These are phyloP conservation scores for Elegia similella DNA, from an alignment of 2,888 invertebrate species.

Conservation along the genomic window DNA sequence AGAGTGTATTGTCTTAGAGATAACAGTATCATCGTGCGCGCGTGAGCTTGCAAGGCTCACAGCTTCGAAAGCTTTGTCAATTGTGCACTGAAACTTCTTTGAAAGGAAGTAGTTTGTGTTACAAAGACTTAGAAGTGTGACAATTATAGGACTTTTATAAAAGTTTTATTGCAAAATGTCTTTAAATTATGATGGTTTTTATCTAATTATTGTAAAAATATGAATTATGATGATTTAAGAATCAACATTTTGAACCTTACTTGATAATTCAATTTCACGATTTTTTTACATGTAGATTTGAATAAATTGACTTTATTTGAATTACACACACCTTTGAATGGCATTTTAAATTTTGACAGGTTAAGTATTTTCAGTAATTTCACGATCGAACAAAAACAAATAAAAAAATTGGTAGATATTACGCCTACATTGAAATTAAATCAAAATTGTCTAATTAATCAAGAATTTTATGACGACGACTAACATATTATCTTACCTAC, in stretches of 20 bases:
- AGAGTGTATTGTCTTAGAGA: constrained; percentile 27
- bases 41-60: constrained; percentile 17
- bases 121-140: neutral
- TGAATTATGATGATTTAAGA: too few relatives aligned
- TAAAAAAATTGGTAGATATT: too few relatives aligned
- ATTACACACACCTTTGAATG: too few relatives aligned
- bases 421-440: too few relatives aligned
- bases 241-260: too few relatives aligned
- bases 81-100: neutral
- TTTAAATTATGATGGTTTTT: neutral
- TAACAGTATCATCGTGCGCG: constrained; percentile 35
- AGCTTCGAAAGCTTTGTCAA: constrained; percentile 4
- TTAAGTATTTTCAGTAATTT: too few relatives aligned
- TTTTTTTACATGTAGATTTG: too few relatives aligned
- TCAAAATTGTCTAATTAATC: neutral
- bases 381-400: too few relatives aligned
- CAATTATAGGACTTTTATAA: neutral
- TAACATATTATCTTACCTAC: neutral
- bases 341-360: too few relatives aligned
- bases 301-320: too few relatives aligned
- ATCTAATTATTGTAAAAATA: too few relatives aligned
- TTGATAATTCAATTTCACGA: too few relatives aligned
- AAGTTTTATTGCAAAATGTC: neutral
- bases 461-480: neutral
- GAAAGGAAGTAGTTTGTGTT: neutral